phyloP scores from a whole-genome alignment of 2,113 vertebrate species.

The Lasiurus borealis region DNA sequence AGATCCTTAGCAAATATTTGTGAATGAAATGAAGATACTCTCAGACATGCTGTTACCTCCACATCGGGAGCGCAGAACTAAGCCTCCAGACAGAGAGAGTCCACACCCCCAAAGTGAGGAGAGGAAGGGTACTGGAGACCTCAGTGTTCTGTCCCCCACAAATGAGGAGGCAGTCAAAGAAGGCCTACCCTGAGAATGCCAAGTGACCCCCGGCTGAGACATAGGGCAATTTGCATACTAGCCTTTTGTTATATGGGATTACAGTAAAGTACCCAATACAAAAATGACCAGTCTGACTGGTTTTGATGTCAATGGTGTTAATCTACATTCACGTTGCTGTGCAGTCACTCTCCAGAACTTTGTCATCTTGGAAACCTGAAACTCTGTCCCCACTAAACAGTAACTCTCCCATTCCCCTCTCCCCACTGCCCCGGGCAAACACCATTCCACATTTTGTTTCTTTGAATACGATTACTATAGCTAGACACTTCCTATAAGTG shows the following conservation, averaged over 20 bases:
- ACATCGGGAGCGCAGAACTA: background rate
- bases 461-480: background rate
- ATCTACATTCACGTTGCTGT: background rate
- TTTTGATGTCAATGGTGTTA: background rate
- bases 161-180: background rate
- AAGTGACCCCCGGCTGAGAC: background rate
- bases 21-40: background rate
- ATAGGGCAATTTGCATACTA: too few relatives aligned
- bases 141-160: background rate
- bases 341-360: background rate
- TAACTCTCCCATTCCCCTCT: background rate
- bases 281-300: background rate
- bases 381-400: background rate
- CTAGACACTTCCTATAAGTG: background rate
- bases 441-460: background rate
- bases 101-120: background rate
- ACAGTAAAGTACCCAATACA: background rate
- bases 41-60: background rate
- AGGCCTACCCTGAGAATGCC: too few relatives aligned
- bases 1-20: background rate
- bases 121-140: background rate
- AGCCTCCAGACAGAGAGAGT: background rate
- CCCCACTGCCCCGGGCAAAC: rapidly evolving
- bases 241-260: background rate
- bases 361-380: background rate